These are phyloP conservation scores for Sinocyclocheilus anophthalmus DNA, from an alignment of 2,113 vertebrate species.

Conservation along the genomic window DNA sequence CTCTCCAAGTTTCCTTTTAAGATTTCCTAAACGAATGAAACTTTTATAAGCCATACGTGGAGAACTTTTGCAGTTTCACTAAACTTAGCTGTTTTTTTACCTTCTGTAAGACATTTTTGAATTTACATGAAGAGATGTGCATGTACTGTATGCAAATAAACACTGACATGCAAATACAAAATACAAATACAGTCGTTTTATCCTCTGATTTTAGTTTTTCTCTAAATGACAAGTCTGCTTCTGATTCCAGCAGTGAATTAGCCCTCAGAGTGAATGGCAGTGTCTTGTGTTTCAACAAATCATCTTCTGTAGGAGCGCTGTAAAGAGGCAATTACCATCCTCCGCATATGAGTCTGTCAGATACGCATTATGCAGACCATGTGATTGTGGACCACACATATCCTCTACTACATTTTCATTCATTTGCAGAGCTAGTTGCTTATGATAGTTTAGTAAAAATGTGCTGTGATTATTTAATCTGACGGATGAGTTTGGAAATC, in stretches of 20 bases:
- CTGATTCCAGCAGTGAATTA: slow-evolving; percentile 39
- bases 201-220: slow-evolving; percentile 19
- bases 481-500: not conserved
- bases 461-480: not conserved
- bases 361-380: not conserved
- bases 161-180: slow-evolving; percentile 14
- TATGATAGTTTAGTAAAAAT: not conserved
- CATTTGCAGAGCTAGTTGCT: not conserved
- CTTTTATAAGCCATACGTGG: not conserved
- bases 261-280: slow-evolving; percentile 21
- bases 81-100: slow-evolving; percentile 1
- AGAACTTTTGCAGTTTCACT: not conserved
- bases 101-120: not conserved
- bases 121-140: not conserved
- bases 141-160: not conserved
- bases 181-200: not conserved
- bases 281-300: slow-evolving; percentile 41
- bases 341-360: slow-evolving; percentile 13
- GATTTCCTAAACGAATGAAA: slow-evolving; percentile 13
- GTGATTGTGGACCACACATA: not conserved
- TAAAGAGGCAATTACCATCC: slow-evolving; percentile 33
- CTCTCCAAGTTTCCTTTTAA: slow-evolving; percentile 10
- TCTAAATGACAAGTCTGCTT: slow-evolving; percentile 33
- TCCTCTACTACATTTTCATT: not conserved
- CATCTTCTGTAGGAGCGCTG: slow-evolving; percentile 15